Evolutionary conservation across 2,113 vertebrate species (phyloP).

Genomic region (Crotalus helleri): DNA sequence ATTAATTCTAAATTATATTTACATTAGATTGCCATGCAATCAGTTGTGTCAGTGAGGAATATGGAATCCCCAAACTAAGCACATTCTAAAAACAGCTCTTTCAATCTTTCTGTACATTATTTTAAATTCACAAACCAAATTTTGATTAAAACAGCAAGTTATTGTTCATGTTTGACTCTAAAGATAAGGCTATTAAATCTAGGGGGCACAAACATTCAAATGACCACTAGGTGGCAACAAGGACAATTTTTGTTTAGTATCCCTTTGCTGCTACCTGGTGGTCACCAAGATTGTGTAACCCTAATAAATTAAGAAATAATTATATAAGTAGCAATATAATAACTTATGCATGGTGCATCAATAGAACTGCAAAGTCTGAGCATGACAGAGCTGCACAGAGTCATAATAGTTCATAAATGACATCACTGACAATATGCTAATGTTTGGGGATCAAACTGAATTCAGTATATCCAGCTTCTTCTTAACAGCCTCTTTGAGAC

Average conservation of each 20-base stretch:
- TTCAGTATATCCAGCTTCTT: conserved; percentile 60
- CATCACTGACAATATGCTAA: conserved; percentile 44
- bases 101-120: conserved; percentile 46
- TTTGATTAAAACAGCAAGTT: conserved; percentile 50
- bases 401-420: conserved; percentile 53
- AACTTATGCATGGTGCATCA: background rate
- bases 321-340: conserved; percentile 44
- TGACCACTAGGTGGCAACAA: background rate
- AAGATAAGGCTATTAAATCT: background rate
- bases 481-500: conserved; percentile 58
- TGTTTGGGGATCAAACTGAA: conserved; percentile 22
- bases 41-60: background rate
- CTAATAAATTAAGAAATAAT: conserved; percentile 8
- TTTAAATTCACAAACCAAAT: conserved; percentile 48
- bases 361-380: conserved; percentile 24
- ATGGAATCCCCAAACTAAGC: conserved; percentile 10
- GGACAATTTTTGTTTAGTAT: background rate
- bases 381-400: conserved; percentile 24
- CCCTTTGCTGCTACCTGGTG: background rate
- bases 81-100: conserved; percentile 52
- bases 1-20: background rate
- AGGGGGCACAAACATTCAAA: background rate
- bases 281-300: background rate
- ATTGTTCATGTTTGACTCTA: conserved; percentile 37
- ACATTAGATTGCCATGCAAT: background rate